Conservation (phyloP, 53 echinoderm and acorn worm genomes). For the Hippasteria phrygiana region DNA sequence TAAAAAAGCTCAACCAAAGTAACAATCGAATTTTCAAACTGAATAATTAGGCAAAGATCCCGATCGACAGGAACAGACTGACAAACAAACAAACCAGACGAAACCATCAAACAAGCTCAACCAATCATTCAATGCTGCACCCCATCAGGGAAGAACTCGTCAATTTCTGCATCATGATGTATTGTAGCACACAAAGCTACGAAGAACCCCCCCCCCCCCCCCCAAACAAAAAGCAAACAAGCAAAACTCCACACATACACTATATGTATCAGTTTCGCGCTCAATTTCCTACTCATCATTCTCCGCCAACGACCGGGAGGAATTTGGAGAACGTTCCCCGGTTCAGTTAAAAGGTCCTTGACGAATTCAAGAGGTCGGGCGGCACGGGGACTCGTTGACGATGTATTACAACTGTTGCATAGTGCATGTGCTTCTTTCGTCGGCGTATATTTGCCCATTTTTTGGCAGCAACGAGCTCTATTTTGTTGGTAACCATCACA, state of each 20-base stretch:
- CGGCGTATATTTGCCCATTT: background rate
- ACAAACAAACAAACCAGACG: too few species aligned
- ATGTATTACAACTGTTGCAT: conserved; percentile 46
- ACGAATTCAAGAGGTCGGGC: conserved; percentile 1
- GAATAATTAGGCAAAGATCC: too few species aligned
- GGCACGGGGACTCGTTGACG: background rate
- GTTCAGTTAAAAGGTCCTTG: conserved; percentile 35
- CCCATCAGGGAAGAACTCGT: too few species aligned
- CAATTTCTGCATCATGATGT: too few species aligned
- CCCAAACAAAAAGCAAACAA: too few species aligned
- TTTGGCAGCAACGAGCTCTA: background rate
- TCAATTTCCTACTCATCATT: background rate
- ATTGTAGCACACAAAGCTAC: background rate
- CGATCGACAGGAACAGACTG: too few species aligned
- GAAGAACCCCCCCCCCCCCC: background rate
- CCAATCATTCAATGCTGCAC: too few species aligned
- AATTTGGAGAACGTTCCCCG: conserved; percentile 20
- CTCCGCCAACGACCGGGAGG: conserved; percentile 23
- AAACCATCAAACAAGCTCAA: too few species aligned
- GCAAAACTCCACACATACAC: background rate
- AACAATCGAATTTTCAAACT: too few species aligned
- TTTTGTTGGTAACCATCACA: too few species aligned
- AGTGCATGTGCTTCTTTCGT: background rate
- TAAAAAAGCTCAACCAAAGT: too few species aligned
- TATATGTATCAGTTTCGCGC: background rate